Percentiles rank a stretch among this genome's conserved stretches.
phyloP scores from a whole-genome alignment of 2,797 vertebrate species.

The Gymnopithys bicolor region DNA sequence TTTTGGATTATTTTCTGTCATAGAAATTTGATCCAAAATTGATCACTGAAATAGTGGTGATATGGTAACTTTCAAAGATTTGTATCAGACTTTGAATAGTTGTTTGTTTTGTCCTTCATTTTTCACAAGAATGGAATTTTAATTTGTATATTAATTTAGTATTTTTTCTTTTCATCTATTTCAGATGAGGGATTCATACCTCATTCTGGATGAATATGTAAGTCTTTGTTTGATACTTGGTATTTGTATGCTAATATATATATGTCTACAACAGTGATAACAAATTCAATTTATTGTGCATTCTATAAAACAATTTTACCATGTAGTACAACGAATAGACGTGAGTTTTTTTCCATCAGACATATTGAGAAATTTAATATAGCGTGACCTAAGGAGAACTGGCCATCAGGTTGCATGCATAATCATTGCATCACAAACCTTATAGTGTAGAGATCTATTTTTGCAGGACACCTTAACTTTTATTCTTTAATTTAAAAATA shows the following conservation, averaged over 20 bases:
- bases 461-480: background rate
- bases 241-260: background rate
- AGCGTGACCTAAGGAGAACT: background rate
- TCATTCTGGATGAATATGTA: conserved; percentile 98
- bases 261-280: background rate
- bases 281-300: background rate
- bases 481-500: background rate
- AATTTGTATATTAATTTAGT: background rate
- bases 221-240: conserved; percentile 67
- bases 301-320: background rate
- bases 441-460: background rate
- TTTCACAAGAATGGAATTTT: background rate
- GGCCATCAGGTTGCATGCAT: background rate
- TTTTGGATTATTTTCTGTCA: too few relatives aligned
- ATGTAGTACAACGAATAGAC: background rate
- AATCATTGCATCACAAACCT: background rate
- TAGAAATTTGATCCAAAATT: background rate
- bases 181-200: conserved; percentile 96
- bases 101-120: background rate
- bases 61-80: background rate
- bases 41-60: background rate
- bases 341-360: background rate
- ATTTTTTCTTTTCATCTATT: conserved; percentile 17
- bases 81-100: background rate
- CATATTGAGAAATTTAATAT: background rate